Evolutionary conservation across 2,113 vertebrate genomes (phyloP).

Genomic region (Bucco capensis): DNA sequence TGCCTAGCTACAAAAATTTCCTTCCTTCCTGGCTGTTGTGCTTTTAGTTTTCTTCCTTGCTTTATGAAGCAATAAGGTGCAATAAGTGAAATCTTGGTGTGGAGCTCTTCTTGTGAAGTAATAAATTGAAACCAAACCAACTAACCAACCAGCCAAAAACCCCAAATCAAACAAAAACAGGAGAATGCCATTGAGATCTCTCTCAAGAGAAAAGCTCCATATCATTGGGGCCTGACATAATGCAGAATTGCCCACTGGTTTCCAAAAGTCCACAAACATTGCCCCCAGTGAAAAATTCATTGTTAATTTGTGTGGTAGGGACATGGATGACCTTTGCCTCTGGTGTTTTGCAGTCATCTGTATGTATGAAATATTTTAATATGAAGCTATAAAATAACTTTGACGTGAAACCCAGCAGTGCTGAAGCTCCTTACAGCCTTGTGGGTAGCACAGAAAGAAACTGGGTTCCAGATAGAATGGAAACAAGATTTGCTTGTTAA

Average conservation of each 20-base stretch:
- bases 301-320: background rate
- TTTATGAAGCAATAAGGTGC: background rate
- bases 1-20: background rate
- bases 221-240: background rate
- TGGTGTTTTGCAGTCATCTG: background rate
- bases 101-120: background rate
- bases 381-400: background rate
- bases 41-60: background rate
- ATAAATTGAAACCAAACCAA: background rate
- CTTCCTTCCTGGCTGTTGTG: background rate
- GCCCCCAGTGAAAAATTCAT: background rate
- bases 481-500: background rate
- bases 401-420: background rate
- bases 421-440: background rate
- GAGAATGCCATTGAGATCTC: background rate
- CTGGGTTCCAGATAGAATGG: background rate
- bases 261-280: background rate
- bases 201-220: background rate
- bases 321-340: background rate
- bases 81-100: background rate
- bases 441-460: background rate
- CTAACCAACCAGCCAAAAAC: background rate
- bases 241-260: background rate
- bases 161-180: too few species aligned
- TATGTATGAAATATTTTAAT: background rate